A percentile compares a stretch with the other conserved stretches of the same genome.
Conservation (phyloP, 2,113 vertebrate genomes). For the Stigmatopora nigra region DNA sequence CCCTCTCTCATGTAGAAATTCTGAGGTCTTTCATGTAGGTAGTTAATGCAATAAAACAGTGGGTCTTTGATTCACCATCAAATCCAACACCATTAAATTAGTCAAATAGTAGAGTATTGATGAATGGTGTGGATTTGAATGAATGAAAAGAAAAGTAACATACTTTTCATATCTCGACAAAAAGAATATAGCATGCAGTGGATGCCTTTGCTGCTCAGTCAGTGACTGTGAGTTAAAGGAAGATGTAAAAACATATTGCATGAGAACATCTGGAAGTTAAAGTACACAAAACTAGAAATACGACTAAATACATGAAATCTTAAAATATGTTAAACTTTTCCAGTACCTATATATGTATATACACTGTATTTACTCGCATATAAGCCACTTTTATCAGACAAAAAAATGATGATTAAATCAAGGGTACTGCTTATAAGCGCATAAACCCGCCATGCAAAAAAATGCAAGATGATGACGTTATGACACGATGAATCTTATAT, state of each 20-base stretch:
- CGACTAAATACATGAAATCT: neutral
- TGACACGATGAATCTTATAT: too few relatives aligned
- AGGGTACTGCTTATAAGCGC: too few relatives aligned
- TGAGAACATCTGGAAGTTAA: conserved; percentile 75
- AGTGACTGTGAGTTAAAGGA: conserved; percentile 75
- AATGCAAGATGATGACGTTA: too few relatives aligned
- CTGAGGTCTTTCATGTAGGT: neutral
- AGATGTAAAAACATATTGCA: conserved; percentile 82
- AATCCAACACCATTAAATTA: neutral
- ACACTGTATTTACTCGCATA: too few relatives aligned
- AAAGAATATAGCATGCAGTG: conserved; percentile 9
- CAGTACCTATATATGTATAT: neutral
- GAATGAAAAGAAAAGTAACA: conserved; percentile 1
- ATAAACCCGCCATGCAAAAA: too few relatives aligned
- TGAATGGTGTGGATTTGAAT: conserved; percentile 8
- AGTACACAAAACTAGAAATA: neutral
- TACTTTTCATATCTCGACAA: conserved; percentile 2
- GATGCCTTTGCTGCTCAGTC: conserved; percentile 54
- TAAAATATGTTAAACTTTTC: neutral
- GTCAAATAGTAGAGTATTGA: neutral
- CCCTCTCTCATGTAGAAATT: neutral
- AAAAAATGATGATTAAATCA: too few relatives aligned
- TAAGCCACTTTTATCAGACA: too few relatives aligned
- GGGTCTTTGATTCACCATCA: neutral
- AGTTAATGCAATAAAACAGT: neutral